phyloP scores from a whole-genome alignment of 2,888 invertebrate species.

The Cephus runcator region DNA sequence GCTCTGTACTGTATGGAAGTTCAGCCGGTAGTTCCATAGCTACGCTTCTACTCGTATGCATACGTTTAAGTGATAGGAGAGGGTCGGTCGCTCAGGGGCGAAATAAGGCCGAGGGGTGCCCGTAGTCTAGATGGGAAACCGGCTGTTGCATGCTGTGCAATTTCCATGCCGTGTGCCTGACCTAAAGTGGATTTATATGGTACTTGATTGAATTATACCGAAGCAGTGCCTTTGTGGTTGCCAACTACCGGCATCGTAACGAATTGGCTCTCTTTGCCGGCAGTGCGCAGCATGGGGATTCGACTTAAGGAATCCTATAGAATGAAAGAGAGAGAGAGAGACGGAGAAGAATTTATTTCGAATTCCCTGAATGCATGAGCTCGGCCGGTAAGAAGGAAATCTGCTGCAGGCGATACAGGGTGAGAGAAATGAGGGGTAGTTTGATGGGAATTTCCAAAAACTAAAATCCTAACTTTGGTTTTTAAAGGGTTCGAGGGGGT shows the following conservation, averaged over 20 bases:
- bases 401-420: neutral
- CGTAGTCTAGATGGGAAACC: conserved; percentile 1
- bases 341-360: neutral
- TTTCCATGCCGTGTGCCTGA: conserved; percentile 16
- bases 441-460: neutral
- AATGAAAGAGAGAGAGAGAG: neutral
- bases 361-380: neutral
- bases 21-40: neutral
- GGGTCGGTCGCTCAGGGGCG: neutral
- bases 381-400: neutral
- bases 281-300: neutral
- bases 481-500: neutral
- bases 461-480: neutral
- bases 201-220: conserved; percentile 27
- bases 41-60: neutral
- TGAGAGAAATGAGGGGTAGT: neutral
- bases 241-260: neutral
- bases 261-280: neutral
- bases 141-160: conserved; percentile 26
- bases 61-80: neutral
- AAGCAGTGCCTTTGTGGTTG: neutral
- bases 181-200: conserved; percentile 8
- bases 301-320: neutral
- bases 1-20: neutral
- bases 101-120: neutral